These are phyloP conservation scores for Camelus dromedarius DNA, from an alignment of 2,113 vertebrate species.

Conservation along the genomic window DNA sequence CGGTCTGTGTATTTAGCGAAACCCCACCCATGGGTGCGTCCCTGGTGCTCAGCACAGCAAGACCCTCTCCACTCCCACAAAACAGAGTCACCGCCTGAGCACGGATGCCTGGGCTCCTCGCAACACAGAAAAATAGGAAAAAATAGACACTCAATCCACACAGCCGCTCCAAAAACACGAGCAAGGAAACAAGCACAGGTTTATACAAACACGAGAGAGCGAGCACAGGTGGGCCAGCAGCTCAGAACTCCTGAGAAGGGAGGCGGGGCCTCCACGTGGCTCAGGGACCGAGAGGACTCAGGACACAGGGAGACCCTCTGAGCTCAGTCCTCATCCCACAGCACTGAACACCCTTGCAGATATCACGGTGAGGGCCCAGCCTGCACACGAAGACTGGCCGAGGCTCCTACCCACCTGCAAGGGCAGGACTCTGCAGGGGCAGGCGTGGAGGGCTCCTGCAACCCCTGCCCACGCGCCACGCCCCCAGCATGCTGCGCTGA, in stretches of 20 bases:
- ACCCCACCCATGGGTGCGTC: neutral
- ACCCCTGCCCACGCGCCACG: fast-evolving
- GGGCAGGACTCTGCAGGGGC: neutral
- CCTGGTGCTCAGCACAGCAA: fast-evolving
- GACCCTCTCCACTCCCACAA: fast-evolving
- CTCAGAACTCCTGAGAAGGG: neutral
- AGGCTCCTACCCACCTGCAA: fast-evolving
- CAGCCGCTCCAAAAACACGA: neutral
- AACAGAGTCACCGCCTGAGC: neutral
- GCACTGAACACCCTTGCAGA: neutral
- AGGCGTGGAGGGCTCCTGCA: too few species aligned
- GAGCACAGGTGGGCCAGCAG: neutral
- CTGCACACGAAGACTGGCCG: fast-evolving
- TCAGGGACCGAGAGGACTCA: neutral
- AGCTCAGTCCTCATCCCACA: neutral
- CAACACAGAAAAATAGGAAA: neutral
- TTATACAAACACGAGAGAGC: fast-evolving
- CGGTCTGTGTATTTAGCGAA: fast-evolving
- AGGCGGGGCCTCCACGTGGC: neutral
- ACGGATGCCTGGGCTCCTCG: neutral
- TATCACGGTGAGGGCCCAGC: neutral
- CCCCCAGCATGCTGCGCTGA: neutral
- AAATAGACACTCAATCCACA: neutral
- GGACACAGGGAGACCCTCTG: neutral
- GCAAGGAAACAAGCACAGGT: neutral